phyloP scores from a whole-genome alignment of 2,797 vertebrate species.

The Sparus aurata region DNA sequence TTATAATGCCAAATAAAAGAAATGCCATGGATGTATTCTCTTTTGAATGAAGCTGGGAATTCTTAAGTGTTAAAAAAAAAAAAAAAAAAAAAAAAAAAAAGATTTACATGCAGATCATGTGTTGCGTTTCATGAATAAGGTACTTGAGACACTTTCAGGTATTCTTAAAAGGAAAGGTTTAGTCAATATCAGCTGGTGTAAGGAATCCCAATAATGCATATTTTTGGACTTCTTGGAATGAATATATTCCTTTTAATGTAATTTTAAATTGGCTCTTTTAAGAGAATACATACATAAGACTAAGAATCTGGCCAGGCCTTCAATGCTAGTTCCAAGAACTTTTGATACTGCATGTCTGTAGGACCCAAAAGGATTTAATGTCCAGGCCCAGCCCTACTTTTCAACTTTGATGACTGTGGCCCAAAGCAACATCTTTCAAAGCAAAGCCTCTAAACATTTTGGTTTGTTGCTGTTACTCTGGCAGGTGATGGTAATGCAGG shows the following conservation, averaged over 20 bases:
- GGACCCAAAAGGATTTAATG: not conserved
- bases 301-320: not conserved
- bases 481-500: constrained; percentile 95
- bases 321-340: not conserved
- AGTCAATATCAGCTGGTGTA: not conserved
- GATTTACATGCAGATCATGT: not conserved
- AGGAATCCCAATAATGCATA: not conserved
- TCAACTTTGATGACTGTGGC: not conserved
- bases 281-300: not conserved
- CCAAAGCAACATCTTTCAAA: not conserved
- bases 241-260: not conserved
- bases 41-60: not conserved
- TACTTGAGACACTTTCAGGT: accelerated
- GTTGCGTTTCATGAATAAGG: not conserved
- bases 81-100: not conserved
- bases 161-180: not conserved
- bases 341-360: not conserved
- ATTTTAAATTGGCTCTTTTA: not conserved
- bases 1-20: too few species aligned
- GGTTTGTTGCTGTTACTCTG: constrained; percentile 8
- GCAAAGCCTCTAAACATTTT: not conserved
- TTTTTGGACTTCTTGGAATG: not conserved
- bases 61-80: too few species aligned
- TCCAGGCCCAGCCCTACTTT: not conserved
- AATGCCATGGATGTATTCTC: too few species aligned